Conservation (phyloP, 2,797 vertebrate genomes). For the Sphenodon punctatus region DNA sequence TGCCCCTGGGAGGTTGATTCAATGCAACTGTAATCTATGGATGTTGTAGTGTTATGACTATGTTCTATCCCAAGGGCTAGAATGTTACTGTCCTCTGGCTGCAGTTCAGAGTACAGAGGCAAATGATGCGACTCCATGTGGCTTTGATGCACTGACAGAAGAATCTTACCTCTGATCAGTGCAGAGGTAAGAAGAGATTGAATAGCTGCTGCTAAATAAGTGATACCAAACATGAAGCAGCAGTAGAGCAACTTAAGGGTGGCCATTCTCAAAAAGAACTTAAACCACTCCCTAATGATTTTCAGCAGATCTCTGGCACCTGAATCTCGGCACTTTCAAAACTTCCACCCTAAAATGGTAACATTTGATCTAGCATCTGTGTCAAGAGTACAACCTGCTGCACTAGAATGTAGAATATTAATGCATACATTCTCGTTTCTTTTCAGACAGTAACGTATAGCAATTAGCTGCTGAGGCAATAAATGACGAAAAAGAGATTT, state of each 20-base stretch:
- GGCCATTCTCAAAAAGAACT: no score
- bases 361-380: neutral
- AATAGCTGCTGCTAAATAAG: rapidly evolving
- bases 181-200: no score
- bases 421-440: neutral
- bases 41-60: neutral
- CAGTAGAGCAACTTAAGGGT: no score
- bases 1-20: neutral
- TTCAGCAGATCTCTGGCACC: no score
- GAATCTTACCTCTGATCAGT: neutral
- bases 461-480: neutral
- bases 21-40: neutral
- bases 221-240: neutral
- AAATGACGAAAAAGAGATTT: neutral
- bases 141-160: neutral
- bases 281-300: no score
- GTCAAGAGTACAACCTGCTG: constrained; percentile 1
- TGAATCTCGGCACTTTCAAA: no score
- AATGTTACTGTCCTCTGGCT: neutral
- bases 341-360: neutral
- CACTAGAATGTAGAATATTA: neutral
- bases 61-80: neutral
- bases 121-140: neutral
- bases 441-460: neutral
- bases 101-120: neutral